phyloP scores from a whole-genome alignment of 1,140 invertebrate species.

The Papilio xuthus region DNA sequence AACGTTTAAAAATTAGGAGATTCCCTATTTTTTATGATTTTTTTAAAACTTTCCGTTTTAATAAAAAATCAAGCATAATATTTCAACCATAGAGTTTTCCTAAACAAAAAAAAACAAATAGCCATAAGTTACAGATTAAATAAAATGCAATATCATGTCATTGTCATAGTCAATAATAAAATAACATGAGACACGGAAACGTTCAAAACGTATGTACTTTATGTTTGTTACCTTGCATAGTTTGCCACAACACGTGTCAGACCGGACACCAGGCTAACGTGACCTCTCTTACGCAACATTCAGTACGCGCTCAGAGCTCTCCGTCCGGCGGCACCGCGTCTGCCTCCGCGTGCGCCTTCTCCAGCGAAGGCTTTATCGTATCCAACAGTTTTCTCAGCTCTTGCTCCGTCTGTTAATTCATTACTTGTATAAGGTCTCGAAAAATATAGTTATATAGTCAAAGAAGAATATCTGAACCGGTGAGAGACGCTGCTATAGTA shows the following conservation, averaged over 20 bases:
- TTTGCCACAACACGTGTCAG: not conserved
- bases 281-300: not conserved
- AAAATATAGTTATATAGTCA: too few species aligned
- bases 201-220: slow-evolving; percentile 15
- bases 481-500: too few species aligned
- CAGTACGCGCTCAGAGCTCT: slow-evolving; percentile 21
- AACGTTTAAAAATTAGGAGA: not conserved
- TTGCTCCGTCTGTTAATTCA: slow-evolving; percentile 83
- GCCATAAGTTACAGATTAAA: not conserved
- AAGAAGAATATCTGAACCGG: too few species aligned
- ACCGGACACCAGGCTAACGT: not conserved
- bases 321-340: slow-evolving; percentile 46
- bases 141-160: not conserved
- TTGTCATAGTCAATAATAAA: slow-evolving; percentile 8
- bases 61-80: not conserved
- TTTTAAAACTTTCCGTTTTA: not conserved
- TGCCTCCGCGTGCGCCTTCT: slow-evolving; percentile 55
- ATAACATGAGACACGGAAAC: not conserved
- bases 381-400: slow-evolving; percentile 85
- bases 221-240: slow-evolving; percentile 3
- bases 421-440: too few species aligned
- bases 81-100: not conserved
- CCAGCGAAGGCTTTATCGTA: slow-evolving; percentile 84
- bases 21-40: not conserved
- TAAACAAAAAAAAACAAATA: not conserved